These are phyloP conservation scores for Anomalospiza imberbis DNA, from an alignment of 2,797 vertebrate species.

Conservation along the genomic window DNA sequence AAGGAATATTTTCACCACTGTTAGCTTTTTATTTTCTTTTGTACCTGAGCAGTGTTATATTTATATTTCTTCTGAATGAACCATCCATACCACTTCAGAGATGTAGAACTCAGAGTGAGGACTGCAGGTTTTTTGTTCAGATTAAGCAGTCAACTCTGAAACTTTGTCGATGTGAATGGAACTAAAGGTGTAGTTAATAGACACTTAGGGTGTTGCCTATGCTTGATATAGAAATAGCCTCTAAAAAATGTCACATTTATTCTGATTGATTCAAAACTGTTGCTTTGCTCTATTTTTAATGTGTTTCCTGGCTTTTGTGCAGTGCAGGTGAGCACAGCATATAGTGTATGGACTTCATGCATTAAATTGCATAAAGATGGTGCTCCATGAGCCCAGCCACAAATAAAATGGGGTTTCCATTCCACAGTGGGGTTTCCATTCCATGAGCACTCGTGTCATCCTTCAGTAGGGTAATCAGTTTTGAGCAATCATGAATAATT, in stretches of 20 bases:
- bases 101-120: rapidly evolving
- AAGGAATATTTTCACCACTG: neutral
- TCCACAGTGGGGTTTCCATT: neutral
- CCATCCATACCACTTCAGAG: neutral
- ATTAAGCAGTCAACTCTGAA: neutral
- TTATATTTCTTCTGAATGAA: neutral
- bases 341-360: neutral
- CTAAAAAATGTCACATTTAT: neutral
- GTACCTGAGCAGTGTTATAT: neutral
- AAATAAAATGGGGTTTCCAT: neutral
- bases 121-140: neutral
- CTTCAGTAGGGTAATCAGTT: neutral
- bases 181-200: neutral
- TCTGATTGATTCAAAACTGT: neutral
- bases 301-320: neutral
- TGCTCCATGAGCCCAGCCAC: neutral
- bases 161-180: neutral
- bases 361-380: neutral
- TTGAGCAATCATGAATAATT: neutral
- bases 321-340: neutral
- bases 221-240: neutral
- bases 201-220: rapidly evolving
- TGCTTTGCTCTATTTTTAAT: neutral
- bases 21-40: neutral
- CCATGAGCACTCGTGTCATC: neutral